Conservation (phyloP, 1,140 invertebrate species). For the Monochamus saltuarius region DNA sequence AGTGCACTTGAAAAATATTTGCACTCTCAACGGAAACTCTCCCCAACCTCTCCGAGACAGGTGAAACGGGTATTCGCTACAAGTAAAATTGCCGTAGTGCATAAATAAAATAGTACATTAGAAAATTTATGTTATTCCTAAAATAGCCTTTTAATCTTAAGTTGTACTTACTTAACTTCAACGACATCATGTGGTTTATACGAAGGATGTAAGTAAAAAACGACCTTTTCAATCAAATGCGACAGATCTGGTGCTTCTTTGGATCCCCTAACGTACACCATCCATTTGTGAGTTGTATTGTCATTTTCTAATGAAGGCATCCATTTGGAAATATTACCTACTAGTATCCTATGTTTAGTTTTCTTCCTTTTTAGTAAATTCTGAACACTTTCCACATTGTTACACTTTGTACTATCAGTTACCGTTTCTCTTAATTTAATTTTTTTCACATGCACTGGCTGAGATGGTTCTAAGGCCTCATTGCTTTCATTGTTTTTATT, state of each 20-base stretch:
- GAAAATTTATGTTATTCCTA: too few species aligned
- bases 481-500: slow-evolving; percentile 17
- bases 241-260: slow-evolving; percentile 63
- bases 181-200: slow-evolving; percentile 87
- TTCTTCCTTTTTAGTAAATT: slow-evolving; percentile 36
- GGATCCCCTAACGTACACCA: slow-evolving; percentile 77
- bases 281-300: slow-evolving; percentile 85
- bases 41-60: slow-evolving; percentile 85
- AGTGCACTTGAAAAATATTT: slow-evolving; percentile 74
- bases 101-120: too few species aligned
- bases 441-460: slow-evolving; percentile 27
- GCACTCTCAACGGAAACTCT: slow-evolving; percentile 81
- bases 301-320: slow-evolving; percentile 70
- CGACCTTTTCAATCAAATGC: slow-evolving; percentile 65
- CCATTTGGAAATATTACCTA: slow-evolving; percentile 87
- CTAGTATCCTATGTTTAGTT: slow-evolving; percentile 54
- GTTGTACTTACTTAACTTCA: slow-evolving; percentile 65
- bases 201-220: slow-evolving; percentile 81
- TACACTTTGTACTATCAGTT: slow-evolving; percentile 9
- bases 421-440: slow-evolving; percentile 30
- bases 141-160: slow-evolving; percentile 6
- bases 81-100: slow-evolving; percentile 25
- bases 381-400: slow-evolving; percentile 14
- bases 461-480: background rate
- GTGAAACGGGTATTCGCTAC: slow-evolving; percentile 76